A percentile compares a stretch with the other conserved stretches of the same genome.
Conservation (phyloP, 2,888 invertebrate species). For the Neoitamus cyanurus region DNA sequence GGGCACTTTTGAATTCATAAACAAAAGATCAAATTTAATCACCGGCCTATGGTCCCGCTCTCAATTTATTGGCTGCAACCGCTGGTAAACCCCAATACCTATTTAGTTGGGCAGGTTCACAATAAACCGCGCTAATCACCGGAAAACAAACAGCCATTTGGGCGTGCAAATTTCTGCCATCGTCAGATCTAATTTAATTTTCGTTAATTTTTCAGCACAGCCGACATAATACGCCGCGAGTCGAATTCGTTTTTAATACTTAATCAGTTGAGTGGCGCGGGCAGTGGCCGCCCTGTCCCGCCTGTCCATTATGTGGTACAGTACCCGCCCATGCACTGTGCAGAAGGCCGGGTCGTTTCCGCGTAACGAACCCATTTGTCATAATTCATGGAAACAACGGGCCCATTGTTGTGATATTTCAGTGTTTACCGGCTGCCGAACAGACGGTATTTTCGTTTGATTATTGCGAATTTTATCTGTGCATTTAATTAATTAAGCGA, state of each 20-base stretch:
- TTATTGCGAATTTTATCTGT: conserved; percentile 20
- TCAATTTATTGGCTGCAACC: background rate
- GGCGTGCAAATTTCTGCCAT: background rate
- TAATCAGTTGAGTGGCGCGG: conserved; percentile 2
- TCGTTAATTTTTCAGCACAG: conserved; percentile 2
- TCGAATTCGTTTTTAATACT: conserved; percentile 14
- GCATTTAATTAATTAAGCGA: conserved; percentile 37
- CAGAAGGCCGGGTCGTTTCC: background rate
- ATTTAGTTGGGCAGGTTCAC: background rate
- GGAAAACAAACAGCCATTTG: background rate
- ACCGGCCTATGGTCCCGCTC: background rate
- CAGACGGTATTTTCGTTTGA: conserved; percentile 22
- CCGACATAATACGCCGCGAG: background rate
- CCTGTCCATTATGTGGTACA: background rate
- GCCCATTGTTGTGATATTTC: conserved; percentile 17
- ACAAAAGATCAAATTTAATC: background rate
- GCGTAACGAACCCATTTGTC: conserved; percentile 26
- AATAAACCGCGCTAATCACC: background rate
- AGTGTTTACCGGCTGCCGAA: background rate
- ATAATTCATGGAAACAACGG: conserved; percentile 5
- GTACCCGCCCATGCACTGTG: too few relatives aligned
- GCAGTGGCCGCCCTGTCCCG: background rate
- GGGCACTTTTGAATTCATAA: background rate
- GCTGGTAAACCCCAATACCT: background rate
- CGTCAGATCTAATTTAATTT: conserved; percentile 29